A percentile compares a stretch with the other conserved stretches of the same genome.
These are phyloP conservation scores for Spheniscus humboldti DNA, from an alignment of 2,797 vertebrate species.

Conservation along the genomic window DNA sequence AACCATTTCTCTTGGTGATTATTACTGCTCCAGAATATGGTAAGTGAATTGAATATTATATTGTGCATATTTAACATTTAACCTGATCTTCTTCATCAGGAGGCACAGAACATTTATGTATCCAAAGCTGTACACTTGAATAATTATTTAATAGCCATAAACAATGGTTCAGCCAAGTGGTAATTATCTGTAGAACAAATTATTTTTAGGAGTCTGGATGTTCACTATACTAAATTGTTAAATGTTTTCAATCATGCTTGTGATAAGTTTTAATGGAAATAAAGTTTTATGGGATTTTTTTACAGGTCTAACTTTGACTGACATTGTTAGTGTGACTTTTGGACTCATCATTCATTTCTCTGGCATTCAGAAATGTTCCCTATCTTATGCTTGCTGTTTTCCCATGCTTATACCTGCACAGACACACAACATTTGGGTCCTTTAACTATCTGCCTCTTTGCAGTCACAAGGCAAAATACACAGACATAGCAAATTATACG, in stretches of 20 bases:
- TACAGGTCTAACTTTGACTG: background rate
- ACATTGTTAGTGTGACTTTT: background rate
- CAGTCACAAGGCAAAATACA: background rate
- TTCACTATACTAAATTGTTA: background rate
- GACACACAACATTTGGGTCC: background rate
- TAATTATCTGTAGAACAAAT: slow-evolving; percentile 28
- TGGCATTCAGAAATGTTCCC: background rate
- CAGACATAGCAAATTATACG: background rate
- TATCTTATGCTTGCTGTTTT: background rate
- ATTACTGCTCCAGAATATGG: background rate
- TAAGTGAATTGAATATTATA: background rate
- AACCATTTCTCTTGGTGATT: background rate
- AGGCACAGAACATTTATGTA: background rate
- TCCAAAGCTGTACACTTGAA: background rate
- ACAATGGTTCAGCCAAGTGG: slow-evolving; percentile 9
- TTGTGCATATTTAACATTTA: slow-evolving; percentile 8
- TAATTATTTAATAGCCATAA: slow-evolving; percentile 34
- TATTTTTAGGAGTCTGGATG: slow-evolving; percentile 7
- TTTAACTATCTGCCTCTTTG: background rate
- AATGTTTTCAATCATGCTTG: slow-evolving; percentile 2
- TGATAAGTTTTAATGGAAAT: background rate
- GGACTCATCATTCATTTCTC: background rate
- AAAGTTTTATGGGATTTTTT: background rate
- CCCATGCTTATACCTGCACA: background rate
- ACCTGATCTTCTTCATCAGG: background rate